Evolutionary conservation across 2,797 vertebrate genomes (phyloP), one percentile per base, ranked within the genome.

Genomic region (Meriones psammophilus): DNA sequence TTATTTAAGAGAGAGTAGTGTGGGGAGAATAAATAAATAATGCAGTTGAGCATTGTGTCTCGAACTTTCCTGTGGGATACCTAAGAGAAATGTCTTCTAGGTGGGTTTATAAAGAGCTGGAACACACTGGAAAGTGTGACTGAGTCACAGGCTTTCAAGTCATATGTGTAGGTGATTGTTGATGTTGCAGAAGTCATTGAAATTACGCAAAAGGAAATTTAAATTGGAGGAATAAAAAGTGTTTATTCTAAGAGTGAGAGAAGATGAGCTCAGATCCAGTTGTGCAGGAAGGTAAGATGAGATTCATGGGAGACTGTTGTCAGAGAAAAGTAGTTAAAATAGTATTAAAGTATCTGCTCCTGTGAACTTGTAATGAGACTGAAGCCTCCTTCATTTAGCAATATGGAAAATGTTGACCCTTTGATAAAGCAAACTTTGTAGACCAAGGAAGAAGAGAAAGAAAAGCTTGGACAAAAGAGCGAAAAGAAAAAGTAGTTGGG

Each of bases 311-410:
- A 87, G 50, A 77, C 26, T 79, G 50, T 50, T 94, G 46, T 71
- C 24, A 79, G 42, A 94, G 93, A 94, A 94, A 22, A 87, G 33
- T 89, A 91, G 33, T 58, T 33, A 90, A 89, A 93, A 91, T 64
- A 95, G 18, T 50, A 5, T 94, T 92, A 18, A 96, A 81, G 50
- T 56, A 50, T 5, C 87, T 3, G 18, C 71, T 88, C 36, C 30
- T 24, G 22, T 76, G 71, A 84, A 89, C 64, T 89, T 8, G 14
- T 62, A 80, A 79, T 20, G 46, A 71, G 30, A 80, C 69, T 73
- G 46, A 68, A 95, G 62, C 33, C 33, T 69, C 56, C 2, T 71
- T 22, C 56, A 68, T 62, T 42, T 69, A 76, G 42, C 39, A 71
- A 0, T 81, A 69, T 81, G 88, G 36, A 90, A 81, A 64, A 94